phyloP scores from a whole-genome alignment of 2,113 vertebrate genomes.

The Anser cygnoides region DNA sequence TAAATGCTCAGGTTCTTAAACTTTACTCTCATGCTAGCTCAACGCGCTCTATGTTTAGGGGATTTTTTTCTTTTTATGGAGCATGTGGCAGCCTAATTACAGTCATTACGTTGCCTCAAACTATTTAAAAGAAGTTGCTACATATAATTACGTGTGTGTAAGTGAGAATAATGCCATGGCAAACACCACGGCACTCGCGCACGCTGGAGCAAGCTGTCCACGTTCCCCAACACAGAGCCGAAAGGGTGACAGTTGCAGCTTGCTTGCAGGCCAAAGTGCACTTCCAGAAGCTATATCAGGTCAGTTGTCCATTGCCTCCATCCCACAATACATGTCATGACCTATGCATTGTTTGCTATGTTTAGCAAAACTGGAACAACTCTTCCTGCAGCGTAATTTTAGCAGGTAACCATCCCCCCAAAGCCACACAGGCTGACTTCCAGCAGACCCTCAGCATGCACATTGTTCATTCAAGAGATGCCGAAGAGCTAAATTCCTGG shows the following conservation, averaged over 20 bases:
- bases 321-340: rapidly evolving
- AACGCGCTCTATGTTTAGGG: neutral
- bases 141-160: neutral
- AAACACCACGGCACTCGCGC: neutral
- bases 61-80: neutral
- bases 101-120: slow-evolving; percentile 25
- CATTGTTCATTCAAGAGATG: neutral
- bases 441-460: neutral
- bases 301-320: neutral
- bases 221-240: neutral
- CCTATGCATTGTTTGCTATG: neutral
- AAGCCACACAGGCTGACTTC: neutral
- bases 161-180: neutral
- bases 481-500: neutral
- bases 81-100: slow-evolving; percentile 44
- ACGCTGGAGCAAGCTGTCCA: neutral
- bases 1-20: neutral
- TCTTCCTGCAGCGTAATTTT: neutral
- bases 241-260: neutral
- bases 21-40: neutral
- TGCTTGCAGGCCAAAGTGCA: neutral
- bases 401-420: neutral
- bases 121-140: slow-evolving; percentile 15
- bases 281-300: neutral
- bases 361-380: neutral